phyloP scores from a whole-genome alignment of 2,797 vertebrate genomes.

The Myotis planiceps region DNA sequence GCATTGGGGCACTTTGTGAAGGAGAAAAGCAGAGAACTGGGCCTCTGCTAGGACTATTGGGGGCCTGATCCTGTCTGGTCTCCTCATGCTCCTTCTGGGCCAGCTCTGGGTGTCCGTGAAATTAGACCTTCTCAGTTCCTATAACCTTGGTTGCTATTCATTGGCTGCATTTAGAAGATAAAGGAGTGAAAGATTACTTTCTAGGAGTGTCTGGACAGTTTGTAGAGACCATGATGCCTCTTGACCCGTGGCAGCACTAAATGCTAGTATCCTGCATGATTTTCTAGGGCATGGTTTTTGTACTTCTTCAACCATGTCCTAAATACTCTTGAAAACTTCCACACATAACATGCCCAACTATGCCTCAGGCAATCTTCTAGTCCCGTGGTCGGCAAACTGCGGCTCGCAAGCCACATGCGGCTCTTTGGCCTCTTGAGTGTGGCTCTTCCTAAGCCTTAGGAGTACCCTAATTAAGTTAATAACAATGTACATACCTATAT shows the following conservation, averaged over 20 bases:
- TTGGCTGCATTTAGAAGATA: background rate
- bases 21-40: background rate
- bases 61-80: background rate
- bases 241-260: background rate
- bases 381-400: no score
- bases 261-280: no score
- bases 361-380: background rate
- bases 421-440: no score
- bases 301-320: background rate
- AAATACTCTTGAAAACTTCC: background rate
- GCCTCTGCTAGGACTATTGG: background rate
- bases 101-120: background rate
- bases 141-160: background rate
- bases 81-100: background rate
- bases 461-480: no score
- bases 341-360: background rate
- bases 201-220: background rate
- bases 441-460: no score
- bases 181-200: background rate
- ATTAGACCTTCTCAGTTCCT: background rate
- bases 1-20: background rate
- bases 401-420: no score
- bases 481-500: no score
- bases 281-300: background rate
- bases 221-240: background rate